Conservation (phyloP, 2,797 vertebrate genomes). For the Crenichthys baileyi region DNA sequence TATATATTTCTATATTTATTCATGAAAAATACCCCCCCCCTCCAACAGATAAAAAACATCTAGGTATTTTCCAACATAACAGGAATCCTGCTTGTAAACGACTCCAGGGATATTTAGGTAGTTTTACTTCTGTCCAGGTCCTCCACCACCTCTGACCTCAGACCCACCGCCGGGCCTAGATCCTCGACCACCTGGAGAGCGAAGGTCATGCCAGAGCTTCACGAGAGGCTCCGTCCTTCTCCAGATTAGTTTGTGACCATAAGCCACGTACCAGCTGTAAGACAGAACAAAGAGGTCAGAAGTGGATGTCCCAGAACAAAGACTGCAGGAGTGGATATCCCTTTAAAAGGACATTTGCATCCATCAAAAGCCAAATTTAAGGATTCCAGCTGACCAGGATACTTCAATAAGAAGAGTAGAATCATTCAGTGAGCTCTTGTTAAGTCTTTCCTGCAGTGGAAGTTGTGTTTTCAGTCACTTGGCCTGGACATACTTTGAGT, state of each 20-base stretch:
- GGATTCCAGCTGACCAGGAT: background rate
- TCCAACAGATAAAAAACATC: conserved; percentile 25
- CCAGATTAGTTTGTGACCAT: conserved; percentile 90
- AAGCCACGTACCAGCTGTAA: conserved; percentile 87
- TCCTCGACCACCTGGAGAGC: conserved; percentile 68
- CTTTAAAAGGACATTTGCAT: background rate
- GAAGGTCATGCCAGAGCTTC: conserved; percentile 90
- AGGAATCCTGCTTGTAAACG: conserved; percentile 3
- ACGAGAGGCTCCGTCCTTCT: conserved; percentile 90
- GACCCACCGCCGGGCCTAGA: background rate
- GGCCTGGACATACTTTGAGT: background rate
- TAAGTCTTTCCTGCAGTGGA: no score
- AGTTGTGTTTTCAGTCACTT: background rate
- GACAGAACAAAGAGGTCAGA: conserved; percentile 9
- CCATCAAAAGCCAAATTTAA: background rate
- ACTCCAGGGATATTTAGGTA: background rate
- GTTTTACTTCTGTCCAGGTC: conserved; percentile 45
- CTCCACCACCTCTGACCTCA: conserved; percentile 7
- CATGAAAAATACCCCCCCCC: conserved; percentile 17
- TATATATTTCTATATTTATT: conserved; percentile 15
- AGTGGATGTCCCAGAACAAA: background rate
- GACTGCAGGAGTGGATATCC: background rate
- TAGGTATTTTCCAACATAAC: conserved; percentile 28
- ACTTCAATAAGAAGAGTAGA: no score
- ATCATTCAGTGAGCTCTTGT: no score